These are phyloP conservation scores for Drosophila buzzatii DNA, from an alignment of 2,888 invertebrate genomes.

Conservation along the genomic window DNA sequence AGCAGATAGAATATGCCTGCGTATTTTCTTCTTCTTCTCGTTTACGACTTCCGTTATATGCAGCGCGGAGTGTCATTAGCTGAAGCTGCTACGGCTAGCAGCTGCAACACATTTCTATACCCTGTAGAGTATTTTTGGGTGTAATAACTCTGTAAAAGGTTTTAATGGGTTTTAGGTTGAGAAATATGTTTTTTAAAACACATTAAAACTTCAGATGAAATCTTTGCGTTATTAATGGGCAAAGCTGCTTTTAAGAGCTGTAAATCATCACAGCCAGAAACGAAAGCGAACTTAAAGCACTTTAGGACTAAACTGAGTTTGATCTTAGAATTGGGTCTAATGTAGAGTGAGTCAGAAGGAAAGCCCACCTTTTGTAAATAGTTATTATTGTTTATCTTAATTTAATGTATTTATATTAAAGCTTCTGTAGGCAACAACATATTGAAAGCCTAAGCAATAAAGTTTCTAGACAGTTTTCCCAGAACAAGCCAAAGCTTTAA, in stretches of 20 bases:
- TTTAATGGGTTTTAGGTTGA: not conserved
- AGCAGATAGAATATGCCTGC: slow-evolving; percentile 30
- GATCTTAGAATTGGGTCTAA: not conserved
- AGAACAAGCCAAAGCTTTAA: no score
- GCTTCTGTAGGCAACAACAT: not conserved
- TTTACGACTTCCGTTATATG: slow-evolving; percentile 38
- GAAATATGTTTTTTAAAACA: not conserved
- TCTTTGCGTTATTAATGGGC: not conserved
- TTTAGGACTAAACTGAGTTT: no score
- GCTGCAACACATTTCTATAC: slow-evolving; percentile 22
- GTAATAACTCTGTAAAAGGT: no score
- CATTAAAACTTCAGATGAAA: not conserved
- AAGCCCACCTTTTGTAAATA: no score
- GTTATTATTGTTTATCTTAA: no score
- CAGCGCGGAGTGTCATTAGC: slow-evolving; percentile 55
- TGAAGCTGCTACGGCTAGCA: slow-evolving; percentile 27
- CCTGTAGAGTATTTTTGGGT: slow-evolving; percentile 13
- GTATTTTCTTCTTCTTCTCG: slow-evolving; percentile 29
- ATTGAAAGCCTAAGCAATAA: not conserved
- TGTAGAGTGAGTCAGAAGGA: not conserved
- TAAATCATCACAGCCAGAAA: not conserved
- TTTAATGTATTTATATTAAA: no score
- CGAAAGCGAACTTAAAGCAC: not conserved
- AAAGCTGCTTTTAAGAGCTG: not conserved
- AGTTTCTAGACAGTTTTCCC: not conserved